A percentile compares a stretch with the other conserved stretches of the same genome.
Evolutionary conservation across 2,113 vertebrate genomes (phyloP).

Genomic region (Scytalopus superciliaris): DNA sequence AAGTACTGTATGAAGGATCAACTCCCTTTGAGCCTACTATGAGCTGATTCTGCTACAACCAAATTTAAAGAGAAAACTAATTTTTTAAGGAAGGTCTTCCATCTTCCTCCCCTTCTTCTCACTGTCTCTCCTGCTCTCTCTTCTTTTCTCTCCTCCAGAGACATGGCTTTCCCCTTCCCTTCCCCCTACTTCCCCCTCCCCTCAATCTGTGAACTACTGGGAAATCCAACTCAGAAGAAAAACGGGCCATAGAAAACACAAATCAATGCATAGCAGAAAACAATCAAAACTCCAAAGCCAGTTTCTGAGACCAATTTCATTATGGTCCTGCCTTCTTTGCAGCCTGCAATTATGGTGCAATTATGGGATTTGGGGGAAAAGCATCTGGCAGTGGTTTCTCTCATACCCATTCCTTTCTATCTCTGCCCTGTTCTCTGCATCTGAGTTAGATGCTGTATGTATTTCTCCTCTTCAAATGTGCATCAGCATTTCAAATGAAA

Average conservation of each 20-base stretch:
- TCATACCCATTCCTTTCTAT: neutral
- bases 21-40: neutral
- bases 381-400: neutral
- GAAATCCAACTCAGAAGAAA: neutral
- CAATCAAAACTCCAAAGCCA: neutral
- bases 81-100: neutral
- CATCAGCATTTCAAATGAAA: constrained; percentile 45
- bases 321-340: neutral
- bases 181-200: fast-evolving
- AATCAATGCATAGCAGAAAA: neutral
- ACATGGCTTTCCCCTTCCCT: fast-evolving
- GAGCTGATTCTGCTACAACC: neutral
- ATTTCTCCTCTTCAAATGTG: constrained; percentile 1
- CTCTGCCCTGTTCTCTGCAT: neutral
- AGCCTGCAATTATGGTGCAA: neutral
- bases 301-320: neutral
- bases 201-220: neutral
- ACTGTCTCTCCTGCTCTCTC: neutral
- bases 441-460: neutral
- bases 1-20: neutral
- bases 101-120: neutral
- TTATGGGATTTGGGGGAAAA: neutral
- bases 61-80: neutral
- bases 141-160: neutral
- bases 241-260: neutral